Evolutionary conservation across 2,113 vertebrate genomes (phyloP).

Genomic region (Clarias gariepinus): DNA sequence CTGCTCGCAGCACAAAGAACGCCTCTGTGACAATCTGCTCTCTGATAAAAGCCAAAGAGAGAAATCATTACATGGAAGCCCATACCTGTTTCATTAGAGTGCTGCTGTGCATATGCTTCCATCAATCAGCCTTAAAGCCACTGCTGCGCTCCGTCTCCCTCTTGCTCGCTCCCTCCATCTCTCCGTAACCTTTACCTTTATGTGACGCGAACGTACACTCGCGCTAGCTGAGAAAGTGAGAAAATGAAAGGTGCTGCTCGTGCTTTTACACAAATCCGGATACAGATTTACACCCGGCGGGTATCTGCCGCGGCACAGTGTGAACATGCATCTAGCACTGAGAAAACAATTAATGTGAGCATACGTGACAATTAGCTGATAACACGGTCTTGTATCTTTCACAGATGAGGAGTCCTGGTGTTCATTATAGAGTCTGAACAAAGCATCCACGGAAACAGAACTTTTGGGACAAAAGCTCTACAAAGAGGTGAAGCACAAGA

Average conservation of each 20-base stretch:
- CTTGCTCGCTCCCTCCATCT: not conserved
- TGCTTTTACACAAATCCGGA: not conserved
- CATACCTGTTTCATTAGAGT: slow-evolving; percentile 28
- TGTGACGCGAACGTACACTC: not conserved
- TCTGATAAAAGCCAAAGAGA: slow-evolving; percentile 42
- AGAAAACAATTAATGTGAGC: not conserved
- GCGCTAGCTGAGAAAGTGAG: not conserved
- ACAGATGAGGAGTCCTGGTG: not conserved
- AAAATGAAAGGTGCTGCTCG: not conserved
- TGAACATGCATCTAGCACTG: slow-evolving; percentile 12
- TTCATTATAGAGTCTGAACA: not conserved
- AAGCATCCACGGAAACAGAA: not conserved
- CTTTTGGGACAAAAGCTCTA: not conserved
- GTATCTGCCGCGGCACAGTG: not conserved
- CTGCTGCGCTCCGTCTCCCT: not conserved
- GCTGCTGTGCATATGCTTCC: slow-evolving; percentile 42
- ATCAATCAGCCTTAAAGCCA: slow-evolving; percentile 42
- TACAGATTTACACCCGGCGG: slow-evolving; percentile 10
- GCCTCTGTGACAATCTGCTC: slow-evolving; percentile 42
- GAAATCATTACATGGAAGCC: slow-evolving; percentile 40
- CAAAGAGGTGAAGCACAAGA: not conserved
- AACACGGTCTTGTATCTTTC: not conserved
- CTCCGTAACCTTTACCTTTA: slow-evolving; percentile 12
- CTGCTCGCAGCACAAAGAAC: slow-evolving; percentile 37
- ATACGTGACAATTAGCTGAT: slow-evolving; percentile 8